Conservation (phyloP, 2,113 vertebrate genomes). For the Rhadina sibilatrix region DNA sequence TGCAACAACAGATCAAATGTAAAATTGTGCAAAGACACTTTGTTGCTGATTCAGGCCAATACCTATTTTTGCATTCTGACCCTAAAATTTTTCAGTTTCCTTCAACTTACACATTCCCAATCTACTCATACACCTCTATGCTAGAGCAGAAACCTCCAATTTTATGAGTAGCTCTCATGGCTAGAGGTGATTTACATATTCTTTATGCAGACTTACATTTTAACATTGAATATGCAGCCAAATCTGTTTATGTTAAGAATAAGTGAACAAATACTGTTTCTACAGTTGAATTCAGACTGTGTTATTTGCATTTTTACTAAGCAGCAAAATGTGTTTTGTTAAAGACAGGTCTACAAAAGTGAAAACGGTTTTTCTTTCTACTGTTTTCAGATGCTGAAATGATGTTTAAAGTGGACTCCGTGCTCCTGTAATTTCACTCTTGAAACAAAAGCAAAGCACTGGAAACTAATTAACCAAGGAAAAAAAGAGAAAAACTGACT, state of each 20-base stretch:
- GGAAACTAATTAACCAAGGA: neutral
- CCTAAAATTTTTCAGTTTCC: neutral
- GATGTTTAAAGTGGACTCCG: neutral
- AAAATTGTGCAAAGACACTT: neutral
- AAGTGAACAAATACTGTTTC: neutral
- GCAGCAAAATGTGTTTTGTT: neutral
- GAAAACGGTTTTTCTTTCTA: neutral
- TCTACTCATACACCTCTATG: neutral
- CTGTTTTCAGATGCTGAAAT: neutral
- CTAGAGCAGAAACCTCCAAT: neutral
- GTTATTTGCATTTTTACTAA: neutral
- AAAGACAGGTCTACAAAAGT: neutral
- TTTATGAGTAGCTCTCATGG: neutral
- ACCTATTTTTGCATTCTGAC: neutral
- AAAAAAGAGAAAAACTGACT: neutral
- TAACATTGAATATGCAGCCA: neutral
- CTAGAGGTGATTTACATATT: neutral
- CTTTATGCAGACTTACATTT: neutral
- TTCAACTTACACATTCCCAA: neutral
- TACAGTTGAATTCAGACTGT: neutral
- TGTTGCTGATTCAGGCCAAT: neutral
- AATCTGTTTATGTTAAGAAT: neutral
- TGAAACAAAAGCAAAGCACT: neutral
- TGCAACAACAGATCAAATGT: neutral
- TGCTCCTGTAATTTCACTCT: neutral